These are phyloP conservation scores for Polyommatus iphigenia DNA, from an alignment of 2,888 invertebrate species.

Conservation along the genomic window DNA sequence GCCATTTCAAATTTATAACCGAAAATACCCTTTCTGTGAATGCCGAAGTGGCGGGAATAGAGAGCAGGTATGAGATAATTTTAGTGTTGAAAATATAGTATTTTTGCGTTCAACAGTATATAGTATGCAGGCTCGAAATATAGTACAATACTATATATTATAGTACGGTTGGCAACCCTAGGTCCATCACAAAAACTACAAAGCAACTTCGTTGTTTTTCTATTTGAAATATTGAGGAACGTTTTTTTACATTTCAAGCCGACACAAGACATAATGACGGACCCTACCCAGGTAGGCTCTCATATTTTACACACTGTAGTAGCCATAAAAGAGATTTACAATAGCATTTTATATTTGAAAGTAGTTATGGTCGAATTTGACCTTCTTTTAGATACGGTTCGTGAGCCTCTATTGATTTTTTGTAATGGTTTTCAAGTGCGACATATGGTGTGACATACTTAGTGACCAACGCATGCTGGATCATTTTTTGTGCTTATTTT, in stretches of 20 bases:
- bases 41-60: too few relatives aligned
- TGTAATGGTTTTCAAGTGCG: conserved; percentile 57
- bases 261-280: conserved; percentile 73
- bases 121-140: too few relatives aligned
- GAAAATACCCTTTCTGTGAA: too few relatives aligned
- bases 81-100: too few relatives aligned
- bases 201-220: conserved; percentile 58
- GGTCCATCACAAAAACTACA: conserved; percentile 53
- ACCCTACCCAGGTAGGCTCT: conserved; percentile 76
- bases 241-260: conserved; percentile 59
- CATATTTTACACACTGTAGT: conserved; percentile 74
- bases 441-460: conserved; percentile 72
- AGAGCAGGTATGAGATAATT: too few relatives aligned
- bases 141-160: too few relatives aligned
- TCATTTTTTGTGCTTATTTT: conserved; percentile 51
- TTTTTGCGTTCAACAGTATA: too few relatives aligned
- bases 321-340: conserved; percentile 77
- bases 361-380: conserved; percentile 69
- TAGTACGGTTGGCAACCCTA: too few relatives aligned
- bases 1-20: too few relatives aligned
- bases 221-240: conserved; percentile 59
- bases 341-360: conserved; percentile 69
- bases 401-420: conserved; percentile 66
- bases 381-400: conserved; percentile 68
- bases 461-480: conserved; percentile 61